Percentiles rank a stretch among this genome's conserved stretches.
Conservation (phyloP, 2,797 vertebrate genomes). For the Chiroxiphia lanceolata region DNA sequence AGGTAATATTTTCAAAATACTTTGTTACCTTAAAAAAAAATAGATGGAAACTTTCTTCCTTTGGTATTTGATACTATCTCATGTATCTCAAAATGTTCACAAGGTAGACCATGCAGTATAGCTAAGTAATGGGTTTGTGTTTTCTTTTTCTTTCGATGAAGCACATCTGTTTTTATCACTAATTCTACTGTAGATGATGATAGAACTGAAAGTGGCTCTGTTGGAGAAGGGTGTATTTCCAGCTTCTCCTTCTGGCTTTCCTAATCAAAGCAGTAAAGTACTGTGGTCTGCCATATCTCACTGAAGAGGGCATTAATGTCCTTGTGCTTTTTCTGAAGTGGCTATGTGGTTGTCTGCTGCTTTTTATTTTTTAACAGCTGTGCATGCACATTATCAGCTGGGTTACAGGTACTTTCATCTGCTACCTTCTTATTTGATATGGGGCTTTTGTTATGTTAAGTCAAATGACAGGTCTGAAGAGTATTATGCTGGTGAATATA, state of each 20-base stretch:
- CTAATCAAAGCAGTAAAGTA: neutral
- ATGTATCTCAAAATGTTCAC: neutral
- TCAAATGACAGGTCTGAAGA: neutral
- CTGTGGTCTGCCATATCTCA: neutral
- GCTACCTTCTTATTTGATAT: neutral
- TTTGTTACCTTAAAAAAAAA: neutral
- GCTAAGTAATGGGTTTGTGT: neutral
- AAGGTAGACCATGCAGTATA: neutral
- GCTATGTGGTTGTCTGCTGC: neutral
- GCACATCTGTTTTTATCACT: neutral
- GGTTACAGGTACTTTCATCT: neutral
- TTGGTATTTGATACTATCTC: neutral
- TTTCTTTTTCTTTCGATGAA: neutral
- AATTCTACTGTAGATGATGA: neutral
- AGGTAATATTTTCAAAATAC: neutral
- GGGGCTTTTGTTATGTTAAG: neutral
- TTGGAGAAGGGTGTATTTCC: neutral
- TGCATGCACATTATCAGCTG: neutral
- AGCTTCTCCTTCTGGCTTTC: neutral
- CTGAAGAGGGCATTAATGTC: neutral
- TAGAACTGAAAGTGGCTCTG: neutral
- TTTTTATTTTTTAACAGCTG: neutral
- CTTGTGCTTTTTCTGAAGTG: neutral
- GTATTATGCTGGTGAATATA: neutral
- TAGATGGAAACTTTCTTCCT: neutral